Evolutionary conservation across 2,113 vertebrate species (phyloP), one percentile per base, ranked within the genome.

Genomic region (Toxotes chatareus): DNA sequence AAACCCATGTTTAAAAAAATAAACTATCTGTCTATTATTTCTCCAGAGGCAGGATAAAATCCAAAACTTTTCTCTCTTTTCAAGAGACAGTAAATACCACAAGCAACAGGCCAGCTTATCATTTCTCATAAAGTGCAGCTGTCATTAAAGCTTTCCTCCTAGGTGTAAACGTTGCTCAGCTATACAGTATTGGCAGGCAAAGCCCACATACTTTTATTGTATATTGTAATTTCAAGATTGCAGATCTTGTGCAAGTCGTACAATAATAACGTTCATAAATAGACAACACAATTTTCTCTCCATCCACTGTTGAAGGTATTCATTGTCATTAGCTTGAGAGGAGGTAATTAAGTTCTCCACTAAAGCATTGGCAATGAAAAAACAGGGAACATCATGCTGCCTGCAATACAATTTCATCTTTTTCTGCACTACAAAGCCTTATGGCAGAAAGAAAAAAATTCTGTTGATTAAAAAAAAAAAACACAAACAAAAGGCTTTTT

Each of bases 331-430:
- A 86, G 38, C 76, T 64, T 23, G 23, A 72, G 72, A 81, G 53
- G 76, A 78, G 68, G 53, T 81, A 76, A 83, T 89, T 88, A 79
- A 46, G 32, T 79, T 72, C 64, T 80, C 32, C n/a, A 34, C 44
- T 34, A 60, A 72, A 79, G 71, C 69, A 60, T 63, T 76, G 56
- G 60, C 27, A 1, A 36, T 34, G 46, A 80, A 73, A 61, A 12
- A 69, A 66, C 57, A 62, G 38, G 21, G 16, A 36, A 19, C 57
- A 75, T 23, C 0, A 16, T 46, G 27, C 44, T 40, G n/a, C 51
- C 74, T 62, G 46, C 31, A 64, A 6, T 40, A 23, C 51, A 31
- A 63, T 79, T 67, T 1, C 13, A 47, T 66, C 62, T 79, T 34
- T 63, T 70, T 47, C 55, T 65, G 51, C 40, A 79, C 9, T 17